Conservation (phyloP, 2,797 vertebrate genomes). For the Epinephelus awoara region DNA sequence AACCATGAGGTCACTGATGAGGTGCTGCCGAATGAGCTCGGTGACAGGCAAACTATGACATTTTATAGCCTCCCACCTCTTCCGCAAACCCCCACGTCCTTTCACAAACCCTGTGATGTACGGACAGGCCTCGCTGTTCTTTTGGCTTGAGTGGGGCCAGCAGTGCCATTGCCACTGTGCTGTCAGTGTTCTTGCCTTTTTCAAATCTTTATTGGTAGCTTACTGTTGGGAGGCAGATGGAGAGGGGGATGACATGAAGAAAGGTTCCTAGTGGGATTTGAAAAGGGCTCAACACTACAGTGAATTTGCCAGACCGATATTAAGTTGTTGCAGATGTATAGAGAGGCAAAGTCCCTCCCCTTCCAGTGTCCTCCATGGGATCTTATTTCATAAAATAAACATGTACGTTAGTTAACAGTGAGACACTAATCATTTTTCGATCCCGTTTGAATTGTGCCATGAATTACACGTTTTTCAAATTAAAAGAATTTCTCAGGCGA, state of each 20-base stretch:
- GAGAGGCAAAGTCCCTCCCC: too few species aligned
- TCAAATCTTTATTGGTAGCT: background rate
- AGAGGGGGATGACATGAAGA: background rate
- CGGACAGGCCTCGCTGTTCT: constrained; percentile 6
- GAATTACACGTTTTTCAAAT: too few species aligned
- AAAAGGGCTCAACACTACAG: background rate
- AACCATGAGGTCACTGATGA: constrained; percentile 69
- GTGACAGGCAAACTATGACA: constrained; percentile 52
- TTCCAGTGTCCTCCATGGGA: too few species aligned
- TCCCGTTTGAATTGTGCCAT: too few species aligned
- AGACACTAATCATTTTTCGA: too few species aligned
- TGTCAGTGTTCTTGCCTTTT: background rate
- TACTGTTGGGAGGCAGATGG: background rate
- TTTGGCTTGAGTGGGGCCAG: background rate
- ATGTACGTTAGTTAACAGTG: too few species aligned
- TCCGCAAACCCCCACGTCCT: constrained; percentile 26
- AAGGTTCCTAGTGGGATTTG: background rate
- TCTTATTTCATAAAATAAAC: too few species aligned
- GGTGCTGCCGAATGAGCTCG: constrained; percentile 47
- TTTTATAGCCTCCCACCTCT: constrained; percentile 55
- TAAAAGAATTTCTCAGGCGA: too few species aligned
- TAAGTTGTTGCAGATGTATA: background rate
- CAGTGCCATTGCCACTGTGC: background rate
- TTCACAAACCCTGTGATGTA: constrained; percentile 14
- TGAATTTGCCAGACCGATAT: background rate